Evolutionary conservation across 2,888 invertebrate genomes (phyloP).

Genomic region (Athalia cordata): DNA sequence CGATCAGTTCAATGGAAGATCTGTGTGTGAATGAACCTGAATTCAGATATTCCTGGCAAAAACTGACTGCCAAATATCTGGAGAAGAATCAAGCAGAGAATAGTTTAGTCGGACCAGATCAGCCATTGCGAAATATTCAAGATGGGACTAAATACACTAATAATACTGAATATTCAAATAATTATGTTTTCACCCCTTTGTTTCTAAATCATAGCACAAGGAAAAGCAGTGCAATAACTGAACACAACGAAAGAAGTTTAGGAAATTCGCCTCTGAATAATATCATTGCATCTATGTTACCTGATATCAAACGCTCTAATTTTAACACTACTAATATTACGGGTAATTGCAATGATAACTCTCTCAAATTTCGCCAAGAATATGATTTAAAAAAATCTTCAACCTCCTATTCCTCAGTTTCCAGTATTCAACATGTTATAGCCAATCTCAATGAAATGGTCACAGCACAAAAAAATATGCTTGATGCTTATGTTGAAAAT

Average conservation of each 20-base stretch:
- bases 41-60: conserved; percentile 33
- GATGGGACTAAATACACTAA: not conserved
- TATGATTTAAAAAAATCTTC: not conserved
- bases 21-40: conserved; percentile 7
- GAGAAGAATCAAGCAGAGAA: not conserved
- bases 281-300: conserved; percentile 34
- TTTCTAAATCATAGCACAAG: not conserved
- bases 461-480: conserved; percentile 14
- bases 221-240: not conserved
- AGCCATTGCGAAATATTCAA: not conserved
- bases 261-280: conserved; percentile 27
- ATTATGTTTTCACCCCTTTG: not conserved
- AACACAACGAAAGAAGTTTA: not conserved
- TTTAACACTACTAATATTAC: not conserved
- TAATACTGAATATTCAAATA: not conserved
- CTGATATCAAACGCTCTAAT: conserved; percentile 9
- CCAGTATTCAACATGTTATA: conserved; percentile 26
- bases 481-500: conserved; percentile 22
- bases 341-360: not conserved
- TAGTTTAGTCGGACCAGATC: not conserved
- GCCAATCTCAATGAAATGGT: conserved; percentile 37
- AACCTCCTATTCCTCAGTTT: conserved; percentile 23
- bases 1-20: conserved; percentile 34
- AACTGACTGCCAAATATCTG: conserved; percentile 32
- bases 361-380: not conserved